Evolutionary conservation across 2,797 vertebrate species (phyloP).

Genomic region (Diceros bicornis): DNA sequence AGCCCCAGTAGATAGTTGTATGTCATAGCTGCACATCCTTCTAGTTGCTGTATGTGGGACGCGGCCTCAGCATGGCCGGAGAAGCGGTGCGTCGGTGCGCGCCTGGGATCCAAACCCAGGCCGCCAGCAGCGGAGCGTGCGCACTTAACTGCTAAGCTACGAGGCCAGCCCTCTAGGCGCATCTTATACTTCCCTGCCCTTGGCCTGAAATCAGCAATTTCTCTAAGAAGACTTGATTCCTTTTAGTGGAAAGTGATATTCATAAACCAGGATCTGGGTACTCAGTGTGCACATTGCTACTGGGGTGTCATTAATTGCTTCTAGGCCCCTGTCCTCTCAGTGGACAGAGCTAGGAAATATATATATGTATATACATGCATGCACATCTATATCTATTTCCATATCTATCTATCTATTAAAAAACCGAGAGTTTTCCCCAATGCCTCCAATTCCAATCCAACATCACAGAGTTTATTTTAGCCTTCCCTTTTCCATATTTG

Average conservation of each 20-base stretch:
- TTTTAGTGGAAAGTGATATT: background rate
- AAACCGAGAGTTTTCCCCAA: background rate
- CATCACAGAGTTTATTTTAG: background rate
- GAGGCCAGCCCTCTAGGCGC: background rate
- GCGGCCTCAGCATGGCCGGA: too few relatives aligned
- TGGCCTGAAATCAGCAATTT: background rate
- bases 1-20: too few relatives aligned
- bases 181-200: background rate
- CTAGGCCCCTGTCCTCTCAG: background rate
- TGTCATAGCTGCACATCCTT: too few relatives aligned
- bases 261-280: background rate
- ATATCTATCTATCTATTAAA: background rate
- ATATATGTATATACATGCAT: too few relatives aligned
- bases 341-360: background rate
- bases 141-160: too few relatives aligned
- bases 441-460: background rate
- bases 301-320: background rate
- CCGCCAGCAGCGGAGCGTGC: too few relatives aligned
- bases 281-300: background rate
- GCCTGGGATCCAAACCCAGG: too few relatives aligned
- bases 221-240: background rate
- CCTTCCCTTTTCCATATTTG: background rate
- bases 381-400: background rate
- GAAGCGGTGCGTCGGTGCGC: too few relatives aligned
- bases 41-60: too few relatives aligned